These are phyloP conservation scores for Agriopis leucophaearia DNA, from an alignment of 2,888 invertebrate genomes.

Conservation along the genomic window DNA sequence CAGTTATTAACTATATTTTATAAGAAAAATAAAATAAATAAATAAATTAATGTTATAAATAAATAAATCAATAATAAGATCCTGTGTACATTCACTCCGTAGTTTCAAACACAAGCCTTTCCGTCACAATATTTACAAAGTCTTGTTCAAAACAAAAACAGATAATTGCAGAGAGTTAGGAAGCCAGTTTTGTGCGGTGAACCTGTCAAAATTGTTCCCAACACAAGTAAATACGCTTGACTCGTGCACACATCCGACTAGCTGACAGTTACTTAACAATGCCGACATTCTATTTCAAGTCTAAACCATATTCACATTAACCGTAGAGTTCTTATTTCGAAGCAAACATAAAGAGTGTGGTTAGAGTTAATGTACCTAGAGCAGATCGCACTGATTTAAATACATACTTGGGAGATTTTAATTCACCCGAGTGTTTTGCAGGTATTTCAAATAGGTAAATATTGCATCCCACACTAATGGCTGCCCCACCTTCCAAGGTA, in stretches of 20 bases:
- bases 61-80: too few relatives aligned
- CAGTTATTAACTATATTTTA: too few relatives aligned
- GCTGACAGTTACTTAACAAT: neutral
- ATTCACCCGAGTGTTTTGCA: neutral
- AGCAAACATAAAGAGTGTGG: neutral
- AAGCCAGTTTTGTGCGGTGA: conserved; percentile 3
- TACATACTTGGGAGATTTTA: too few relatives aligned
- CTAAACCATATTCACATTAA: neutral
- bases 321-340: neutral
- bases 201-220: conserved; percentile 14
- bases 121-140: neutral
- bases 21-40: too few relatives aligned
- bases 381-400: neutral
- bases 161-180: neutral
- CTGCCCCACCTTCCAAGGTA: too few relatives aligned
- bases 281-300: neutral
- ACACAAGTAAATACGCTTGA: conserved; percentile 1
- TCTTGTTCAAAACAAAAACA: neutral
- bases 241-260: neutral
- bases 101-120: too few relatives aligned
- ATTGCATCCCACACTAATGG: too few relatives aligned
- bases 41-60: too few relatives aligned
- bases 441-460: too few relatives aligned
- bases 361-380: neutral
- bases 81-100: too few relatives aligned